Base-by-base conservation (phyloP, 2,113 vertebrate species). In the Xenus cinereus region DNA sequence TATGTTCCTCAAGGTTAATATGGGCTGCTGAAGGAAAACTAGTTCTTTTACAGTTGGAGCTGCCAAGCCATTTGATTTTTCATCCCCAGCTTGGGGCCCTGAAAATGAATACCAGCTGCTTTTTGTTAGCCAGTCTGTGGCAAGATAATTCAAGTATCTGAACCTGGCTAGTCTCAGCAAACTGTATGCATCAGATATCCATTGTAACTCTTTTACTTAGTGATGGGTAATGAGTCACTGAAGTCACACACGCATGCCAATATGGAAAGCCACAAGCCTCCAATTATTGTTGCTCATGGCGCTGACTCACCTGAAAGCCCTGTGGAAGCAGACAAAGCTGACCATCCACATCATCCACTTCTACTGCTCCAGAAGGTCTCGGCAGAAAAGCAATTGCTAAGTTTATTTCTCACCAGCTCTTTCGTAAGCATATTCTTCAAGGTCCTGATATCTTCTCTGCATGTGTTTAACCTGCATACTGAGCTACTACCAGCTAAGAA, bases 301-400 rank as follows among this genome's bases (percentile, higher is more conserved):
- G 46, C 73, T 95, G 93, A 97, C 60, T 96, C 89, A 92, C 93
- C 77, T 95, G 91, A 69, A 95, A 87, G 51, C 48, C 68, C 79
- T 45, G 32, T 32, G 54, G 88, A 96, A 69, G 63, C 67, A 82
- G 66, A 84, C 63, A 82, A 63, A 84, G 75, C 75, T 88, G 88
- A 64, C 84, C 68, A 91, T 78, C 51, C 60, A 81, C 33, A 39
- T 2, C 54, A 69, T 60, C 84, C 54, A 30, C 63, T 90, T 63
- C 79, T 60, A 33, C 41, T 72, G 24, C n/a, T 81, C 39, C 46
- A 75, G 51, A 90, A 71, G 37, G 54, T 26, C n/a, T 37, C n/a
- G 22, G 41, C 64, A 87, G 33, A 71, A 92, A 78, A 92, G 37
- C 56, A 81, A 51, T 4, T 78, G 23, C 51, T 35, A 50, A 14